Evolutionary conservation across 2,888 invertebrate species (phyloP).

Genomic region (Lordiphosa fenestrarum): DNA sequence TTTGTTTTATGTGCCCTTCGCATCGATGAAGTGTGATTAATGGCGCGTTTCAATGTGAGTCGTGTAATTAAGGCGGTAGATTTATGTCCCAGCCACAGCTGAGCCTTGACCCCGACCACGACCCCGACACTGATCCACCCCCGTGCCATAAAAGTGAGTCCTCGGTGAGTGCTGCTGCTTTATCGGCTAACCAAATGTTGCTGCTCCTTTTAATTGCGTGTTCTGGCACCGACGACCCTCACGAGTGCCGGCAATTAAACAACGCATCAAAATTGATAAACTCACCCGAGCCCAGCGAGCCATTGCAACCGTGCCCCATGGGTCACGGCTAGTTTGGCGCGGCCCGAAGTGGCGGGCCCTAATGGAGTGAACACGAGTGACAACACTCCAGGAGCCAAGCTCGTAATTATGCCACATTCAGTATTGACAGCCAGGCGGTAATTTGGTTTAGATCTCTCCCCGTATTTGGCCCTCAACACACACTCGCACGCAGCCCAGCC

Average conservation of each 20-base stretch:
- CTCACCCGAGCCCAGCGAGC: conserved; percentile 19
- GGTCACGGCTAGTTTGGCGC: conserved; percentile 40
- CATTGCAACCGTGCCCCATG: conserved; percentile 24
- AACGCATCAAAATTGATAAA: conserved; percentile 65
- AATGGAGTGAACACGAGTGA: conserved; percentile 40
- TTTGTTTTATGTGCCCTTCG: conserved; percentile 54
- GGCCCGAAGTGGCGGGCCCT: conserved; percentile 37
- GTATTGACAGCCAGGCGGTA: conserved; percentile 32
- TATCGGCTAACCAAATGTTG: conserved; percentile 53
- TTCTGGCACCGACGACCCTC: conserved; percentile 30
- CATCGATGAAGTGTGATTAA: conserved; percentile 72
- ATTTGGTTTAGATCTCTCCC: conserved; percentile 11
- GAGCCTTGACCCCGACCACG: conserved; percentile 20
- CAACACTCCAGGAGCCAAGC: conserved; percentile 35
- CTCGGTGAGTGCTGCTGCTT: conserved; percentile 26
- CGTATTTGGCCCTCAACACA: conserved; percentile 26
- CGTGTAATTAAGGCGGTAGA: conserved; percentile 59
- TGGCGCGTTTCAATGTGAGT: conserved; percentile 62
- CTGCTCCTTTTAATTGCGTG: conserved; percentile 59
- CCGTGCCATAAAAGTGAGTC: conserved; percentile 24
- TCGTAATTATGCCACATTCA: conserved; percentile 62
- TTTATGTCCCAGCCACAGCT: conserved; percentile 53
- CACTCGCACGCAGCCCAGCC: conserved; percentile 1
- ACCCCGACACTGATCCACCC: background rate
- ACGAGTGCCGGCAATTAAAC: conserved; percentile 57